phyloP scores from a whole-genome alignment of 2,797 vertebrate genomes.

The Lophotriccus pileatus region DNA sequence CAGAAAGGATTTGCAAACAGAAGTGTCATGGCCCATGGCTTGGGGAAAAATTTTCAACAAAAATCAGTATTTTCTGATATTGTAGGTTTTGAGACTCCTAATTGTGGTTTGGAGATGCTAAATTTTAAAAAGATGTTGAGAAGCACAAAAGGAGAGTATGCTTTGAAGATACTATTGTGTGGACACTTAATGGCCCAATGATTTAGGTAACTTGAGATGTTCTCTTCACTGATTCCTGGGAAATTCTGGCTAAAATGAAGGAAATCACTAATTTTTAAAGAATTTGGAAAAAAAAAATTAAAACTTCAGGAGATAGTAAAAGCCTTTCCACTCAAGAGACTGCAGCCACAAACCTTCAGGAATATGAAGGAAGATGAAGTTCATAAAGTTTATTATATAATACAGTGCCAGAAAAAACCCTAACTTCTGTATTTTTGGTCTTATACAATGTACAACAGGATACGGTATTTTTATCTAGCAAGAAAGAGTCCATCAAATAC shows the following conservation, averaged over 20 bases:
- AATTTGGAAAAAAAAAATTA: background rate
- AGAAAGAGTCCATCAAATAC: constrained; percentile 57
- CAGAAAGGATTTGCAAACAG: background rate
- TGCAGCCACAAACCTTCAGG: background rate
- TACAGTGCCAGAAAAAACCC: background rate
- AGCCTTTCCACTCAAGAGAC: background rate
- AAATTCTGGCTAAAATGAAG: background rate
- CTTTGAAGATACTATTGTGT: background rate
- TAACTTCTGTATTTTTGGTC: background rate
- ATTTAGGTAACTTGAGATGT: background rate
- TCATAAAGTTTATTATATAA: constrained; percentile 5
- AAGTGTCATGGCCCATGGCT: background rate
- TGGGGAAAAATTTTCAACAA: background rate
- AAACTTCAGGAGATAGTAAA: background rate
- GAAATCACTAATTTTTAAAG: background rate
- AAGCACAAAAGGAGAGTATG: background rate
- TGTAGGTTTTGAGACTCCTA: background rate
- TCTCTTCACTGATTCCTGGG: background rate
- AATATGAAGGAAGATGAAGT: background rate
- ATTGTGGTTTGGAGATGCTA: background rate
- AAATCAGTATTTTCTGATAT: background rate
- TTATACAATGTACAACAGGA: background rate
- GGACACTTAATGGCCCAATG: background rate
- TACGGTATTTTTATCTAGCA: constrained; percentile 46
- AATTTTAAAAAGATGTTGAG: background rate